phyloP scores from a whole-genome alignment of 2,113 vertebrate genomes.

The Abramis brama region DNA sequence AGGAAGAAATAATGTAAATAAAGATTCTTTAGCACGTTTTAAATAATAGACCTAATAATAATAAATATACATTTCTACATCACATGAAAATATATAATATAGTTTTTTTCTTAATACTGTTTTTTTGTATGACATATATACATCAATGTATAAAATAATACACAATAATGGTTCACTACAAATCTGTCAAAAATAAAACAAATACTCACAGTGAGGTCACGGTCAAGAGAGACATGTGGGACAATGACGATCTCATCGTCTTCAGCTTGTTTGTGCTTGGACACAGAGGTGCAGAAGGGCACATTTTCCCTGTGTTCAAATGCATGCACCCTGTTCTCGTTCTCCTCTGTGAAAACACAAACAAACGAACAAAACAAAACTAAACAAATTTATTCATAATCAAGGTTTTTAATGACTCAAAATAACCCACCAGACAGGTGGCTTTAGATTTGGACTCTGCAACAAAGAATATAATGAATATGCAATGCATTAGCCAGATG shows the following conservation, averaged over 20 bases:
- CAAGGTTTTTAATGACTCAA: neutral
- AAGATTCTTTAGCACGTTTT: neutral
- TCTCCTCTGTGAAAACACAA: constrained; percentile 45
- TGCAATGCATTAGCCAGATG: constrained; percentile 9
- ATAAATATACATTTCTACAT: neutral
- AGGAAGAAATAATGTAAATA: neutral
- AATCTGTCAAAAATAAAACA: neutral
- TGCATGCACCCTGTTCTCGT: constrained; percentile 23
- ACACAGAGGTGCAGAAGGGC: constrained; percentile 56
- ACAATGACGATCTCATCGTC: constrained; percentile 62
- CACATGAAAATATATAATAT: neutral
- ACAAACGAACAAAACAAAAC: neutral
- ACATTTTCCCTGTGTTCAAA: constrained; percentile 68
- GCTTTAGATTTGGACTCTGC: constrained; percentile 10
- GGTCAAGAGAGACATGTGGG: constrained; percentile 38
- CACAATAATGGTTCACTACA: neutral
- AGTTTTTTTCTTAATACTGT: neutral
- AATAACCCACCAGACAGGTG: neutral
- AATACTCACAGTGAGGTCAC: constrained; percentile 58
- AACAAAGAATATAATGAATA: neutral
- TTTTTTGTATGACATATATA: neutral
- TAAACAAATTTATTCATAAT: neutral
- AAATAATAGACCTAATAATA: neutral
- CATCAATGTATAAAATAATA: neutral
- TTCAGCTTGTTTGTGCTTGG: constrained; percentile 64